Evolutionary conservation across 1,140 invertebrate species (phyloP).

Genomic region (Drosophila sechellia): DNA sequence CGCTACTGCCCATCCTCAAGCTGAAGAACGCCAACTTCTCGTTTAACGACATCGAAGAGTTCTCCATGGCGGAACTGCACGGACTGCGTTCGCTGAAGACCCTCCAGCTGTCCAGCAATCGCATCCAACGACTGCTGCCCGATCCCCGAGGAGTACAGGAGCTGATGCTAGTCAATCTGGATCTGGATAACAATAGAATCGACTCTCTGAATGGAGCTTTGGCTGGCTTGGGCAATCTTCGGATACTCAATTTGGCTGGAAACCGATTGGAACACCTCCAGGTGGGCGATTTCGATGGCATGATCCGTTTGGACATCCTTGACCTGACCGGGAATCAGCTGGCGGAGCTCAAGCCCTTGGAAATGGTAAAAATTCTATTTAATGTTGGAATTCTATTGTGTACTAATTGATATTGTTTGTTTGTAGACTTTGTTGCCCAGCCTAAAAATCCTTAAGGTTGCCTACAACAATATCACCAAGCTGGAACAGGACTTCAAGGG

Average conservation of each 20-base stretch:
- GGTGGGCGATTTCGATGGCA: slow-evolving; percentile 90
- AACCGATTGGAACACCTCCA: slow-evolving; percentile 90
- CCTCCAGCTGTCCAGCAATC: slow-evolving; percentile 91
- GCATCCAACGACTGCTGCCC: slow-evolving; percentile 88
- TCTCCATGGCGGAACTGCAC: slow-evolving; percentile 90
- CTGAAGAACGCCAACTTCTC: slow-evolving; percentile 90
- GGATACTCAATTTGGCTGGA: slow-evolving; percentile 89
- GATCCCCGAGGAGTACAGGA: slow-evolving; percentile 91
- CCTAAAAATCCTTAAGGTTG: slow-evolving; percentile 90
- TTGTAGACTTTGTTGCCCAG: slow-evolving; percentile 90
- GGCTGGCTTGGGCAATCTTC: slow-evolving; percentile 89
- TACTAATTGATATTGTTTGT: background rate
- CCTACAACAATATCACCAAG: slow-evolving; percentile 89
- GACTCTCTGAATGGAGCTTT: slow-evolving; percentile 89
- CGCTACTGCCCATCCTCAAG: slow-evolving; percentile 88
- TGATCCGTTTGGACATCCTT: slow-evolving; percentile 89
- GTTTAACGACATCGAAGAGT: slow-evolving; percentile 90
- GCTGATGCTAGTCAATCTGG: slow-evolving; percentile 89
- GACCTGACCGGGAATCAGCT: slow-evolving; percentile 92
- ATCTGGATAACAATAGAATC: slow-evolving; percentile 90
- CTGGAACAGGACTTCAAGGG: slow-evolving; percentile 92
- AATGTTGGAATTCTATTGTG: background rate
- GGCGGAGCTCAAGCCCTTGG: slow-evolving; percentile 90
- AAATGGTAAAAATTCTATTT: slow-evolving; percentile 87
- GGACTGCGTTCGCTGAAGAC: slow-evolving; percentile 88